Evolutionary conservation across 2,797 vertebrate genomes (phyloP), one percentile per base, ranked within the genome.

Genomic region (Chiroxiphia lanceolata): DNA sequence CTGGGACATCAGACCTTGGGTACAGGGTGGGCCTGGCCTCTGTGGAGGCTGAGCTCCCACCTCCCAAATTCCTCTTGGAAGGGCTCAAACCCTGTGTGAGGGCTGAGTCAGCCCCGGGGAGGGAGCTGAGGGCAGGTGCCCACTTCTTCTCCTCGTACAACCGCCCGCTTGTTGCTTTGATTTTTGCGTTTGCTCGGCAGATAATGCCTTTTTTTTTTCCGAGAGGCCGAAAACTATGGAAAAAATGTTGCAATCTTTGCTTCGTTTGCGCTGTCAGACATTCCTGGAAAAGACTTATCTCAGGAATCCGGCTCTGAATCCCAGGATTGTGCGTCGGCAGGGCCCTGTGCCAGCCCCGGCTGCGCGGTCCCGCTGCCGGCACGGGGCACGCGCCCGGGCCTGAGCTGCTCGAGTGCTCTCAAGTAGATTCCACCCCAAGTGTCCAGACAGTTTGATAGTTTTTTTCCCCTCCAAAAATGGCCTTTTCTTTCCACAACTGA

Each of bases 271-370:
- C 91, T 91, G 94, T 96, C 90, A 95, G 96, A 75, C 96, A 94
- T 97, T 97, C 94, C 92, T 92, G 92, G 81, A 95, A 72, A 71
- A 86, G 93, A 44, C 86, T 96, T 97, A 97, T 97, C 96, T 97
- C 6, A 96, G 47, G 95, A 96, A 97, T 97, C 75, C 86, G 13
- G 87, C 67, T 69, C 83, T 83, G 89, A 90, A 59, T 74, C 78
- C 90, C 78, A 48, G 92, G 76, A 21, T 36, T 45, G 95, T 91
- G 93, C 33, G 83, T 79, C 47, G 29, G 88, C 89, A 79, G 38
- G 64, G 87, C 95, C 4, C 3, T 1, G 4, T 6, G 61, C 92
- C 94, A 96, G 68, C 81, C 82, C 29, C 56, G 13, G 65, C 80
- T 82, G 78, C 8, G 44, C 8, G 2, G 20, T 59, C 56, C 83